phyloP scores from a whole-genome alignment of 1,140 invertebrate genomes.

The Chironomus tepperi region DNA sequence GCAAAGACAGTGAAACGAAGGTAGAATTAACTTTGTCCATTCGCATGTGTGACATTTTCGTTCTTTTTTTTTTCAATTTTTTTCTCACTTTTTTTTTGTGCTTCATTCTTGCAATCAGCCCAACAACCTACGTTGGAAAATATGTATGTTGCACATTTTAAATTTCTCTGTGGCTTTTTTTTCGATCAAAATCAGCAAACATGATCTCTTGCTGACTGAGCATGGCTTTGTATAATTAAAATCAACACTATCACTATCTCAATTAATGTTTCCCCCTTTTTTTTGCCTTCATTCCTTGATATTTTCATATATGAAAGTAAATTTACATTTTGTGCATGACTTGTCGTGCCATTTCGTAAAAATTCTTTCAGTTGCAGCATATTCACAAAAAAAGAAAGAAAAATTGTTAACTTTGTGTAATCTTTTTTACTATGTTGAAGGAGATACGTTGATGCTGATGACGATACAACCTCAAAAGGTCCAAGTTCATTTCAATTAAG shows the following conservation, averaged over 20 bases:
- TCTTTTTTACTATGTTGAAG: background rate
- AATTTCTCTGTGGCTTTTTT: background rate
- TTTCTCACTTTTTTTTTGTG: background rate
- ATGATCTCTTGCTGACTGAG: slow-evolving; percentile 5
- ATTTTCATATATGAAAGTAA: background rate
- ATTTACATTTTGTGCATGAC: slow-evolving; percentile 1
- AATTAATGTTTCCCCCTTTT: background rate
- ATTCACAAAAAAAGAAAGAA: background rate
- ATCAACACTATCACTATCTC: slow-evolving; percentile 12
- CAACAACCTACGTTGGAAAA: background rate
- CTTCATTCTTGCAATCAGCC: background rate
- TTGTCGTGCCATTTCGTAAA: background rate
- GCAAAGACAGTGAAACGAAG: background rate
- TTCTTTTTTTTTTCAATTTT: background rate
- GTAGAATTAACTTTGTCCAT: background rate
- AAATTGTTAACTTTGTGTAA: background rate
- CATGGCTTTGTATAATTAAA: slow-evolving; percentile 9
- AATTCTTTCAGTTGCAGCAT: background rate
- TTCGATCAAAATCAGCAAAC: background rate
- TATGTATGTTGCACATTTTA: background rate
- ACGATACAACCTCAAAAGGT: background rate
- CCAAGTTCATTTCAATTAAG: slow-evolving; percentile 13
- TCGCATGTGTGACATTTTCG: slow-evolving; percentile 6
- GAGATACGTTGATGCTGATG: background rate
- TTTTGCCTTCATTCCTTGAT: background rate